Evolutionary conservation across 2,113 vertebrate genomes (phyloP), one percentile per base, ranked within the genome.

Genomic region (Festucalex cinctus): DNA sequence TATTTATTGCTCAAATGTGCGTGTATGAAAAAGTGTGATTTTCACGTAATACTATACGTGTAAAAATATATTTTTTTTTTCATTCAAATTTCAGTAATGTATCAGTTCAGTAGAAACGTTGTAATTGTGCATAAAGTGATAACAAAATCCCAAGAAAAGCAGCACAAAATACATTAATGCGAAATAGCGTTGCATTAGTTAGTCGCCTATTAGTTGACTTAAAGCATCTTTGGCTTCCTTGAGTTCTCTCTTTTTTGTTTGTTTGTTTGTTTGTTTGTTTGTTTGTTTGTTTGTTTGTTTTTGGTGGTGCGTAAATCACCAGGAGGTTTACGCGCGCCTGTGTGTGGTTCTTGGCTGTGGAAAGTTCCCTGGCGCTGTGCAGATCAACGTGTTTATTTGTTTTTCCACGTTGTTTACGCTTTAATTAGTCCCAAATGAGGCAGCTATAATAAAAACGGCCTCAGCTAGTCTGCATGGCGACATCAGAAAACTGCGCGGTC

Each of bases 361-460:
- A 12, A 68, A 65, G 56, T 22, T 68, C 65, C 28, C 65, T 12
- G 48, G 46, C 61, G 49, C 61, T 69, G 66, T 76, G 35, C 74
- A 71, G 75, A 78, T 85, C 75, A 80, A 73, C 75, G 64, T 84
- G 79, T 86, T 82, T 85, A 82, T 90, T 88, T 89, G 80, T 82
- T 74, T 62, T 62, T 43, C 60, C 22, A 24, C 39, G 5, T 88
- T 88, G 83, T 89, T 90, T 88, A 75, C 62, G 37, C 48, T 88
- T 84, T 86, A 87, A 91, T 89, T 86, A 87, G 65, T 63, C 74
- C 35, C 82, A 89, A 88, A 87, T 88, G 79, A 86, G 77, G 69
- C 57, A 41, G 53, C 58, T n/a, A 36, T 66, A 48, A 60, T 72
- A 74, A 70, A 82, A 75, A 80, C 78, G 83, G 66, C 56, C 54